Evolutionary conservation across 2,797 vertebrate genomes (phyloP), one percentile per base, ranked within the genome.

Genomic region (Coccyzus lansbergi): DNA sequence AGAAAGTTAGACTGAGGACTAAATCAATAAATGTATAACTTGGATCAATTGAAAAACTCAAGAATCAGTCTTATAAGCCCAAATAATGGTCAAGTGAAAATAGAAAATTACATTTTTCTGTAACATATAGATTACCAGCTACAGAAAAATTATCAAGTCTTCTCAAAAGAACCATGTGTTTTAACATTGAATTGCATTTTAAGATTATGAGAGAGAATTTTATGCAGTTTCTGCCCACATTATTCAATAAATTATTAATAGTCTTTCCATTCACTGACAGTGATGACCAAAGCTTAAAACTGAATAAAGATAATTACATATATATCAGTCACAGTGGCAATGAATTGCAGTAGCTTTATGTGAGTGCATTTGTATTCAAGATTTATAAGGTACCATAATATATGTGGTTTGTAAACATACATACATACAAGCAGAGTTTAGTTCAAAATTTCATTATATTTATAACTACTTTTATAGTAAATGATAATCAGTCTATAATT

Each of bases 261-360:
- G 20, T 22, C 6, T 69, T 92, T 93, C 40, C n/a, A 42, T 92
- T 93, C 67, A 71, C 71, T 21, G 4, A 51, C 15, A 82, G n/a
- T 77, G 92, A 75, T 70, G 56, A 86, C 46, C 49, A 88, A 80
- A 81, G 42, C 52, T 84, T 84, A 86, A 93, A 93, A 46, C n/a
- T 79, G 87, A 91, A 42, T 48, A 68, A 77, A 71, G 62, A 34
- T 65, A 88, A 85, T 72, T 85, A 83, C 84, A 67, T 84, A 42
- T 68, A 24, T 76, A 74, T 86, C 20, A 33, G 36, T 82, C 49
- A 84, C 13, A 58, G 20, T 10, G 24, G 6, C 22, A 91, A 92
- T 90, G 64, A 93, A 88, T 75, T 90, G 46, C 40, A 62, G 40
- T 85, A 72, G 40, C 33, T 94, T 92, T 81, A 63, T 68, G 44